Conservation (phyloP, 2,888 invertebrate genomes). For the Tachina lurida region DNA sequence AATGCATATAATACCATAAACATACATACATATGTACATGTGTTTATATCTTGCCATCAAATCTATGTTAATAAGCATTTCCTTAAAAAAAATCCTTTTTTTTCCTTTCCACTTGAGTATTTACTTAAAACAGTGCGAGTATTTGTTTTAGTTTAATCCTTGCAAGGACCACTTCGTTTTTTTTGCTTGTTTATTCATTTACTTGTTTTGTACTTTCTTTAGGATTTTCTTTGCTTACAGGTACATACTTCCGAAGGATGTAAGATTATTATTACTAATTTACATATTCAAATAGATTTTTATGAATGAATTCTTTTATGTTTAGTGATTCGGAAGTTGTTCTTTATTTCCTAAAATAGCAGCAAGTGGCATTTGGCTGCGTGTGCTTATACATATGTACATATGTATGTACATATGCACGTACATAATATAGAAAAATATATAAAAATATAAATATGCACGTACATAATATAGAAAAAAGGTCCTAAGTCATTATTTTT, state of each 20-base stretch:
- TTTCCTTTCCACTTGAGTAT: conserved; percentile 1
- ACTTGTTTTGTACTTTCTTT: conserved; percentile 1
- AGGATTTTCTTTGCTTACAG: conserved; percentile 12
- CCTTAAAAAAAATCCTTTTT: conserved; percentile 60
- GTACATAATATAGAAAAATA: no score
- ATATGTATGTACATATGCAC: no score
- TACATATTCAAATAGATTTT: conserved; percentile 48
- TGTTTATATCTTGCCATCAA: neutral
- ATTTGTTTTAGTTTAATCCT: conserved; percentile 60
- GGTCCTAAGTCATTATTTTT: no score
- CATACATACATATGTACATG: neutral
- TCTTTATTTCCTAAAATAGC: conserved; percentile 21
- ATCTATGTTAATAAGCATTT: conserved; percentile 25
- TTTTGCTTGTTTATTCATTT: conserved; percentile 19
- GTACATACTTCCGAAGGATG: conserved; percentile 48
- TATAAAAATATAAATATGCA: no score
- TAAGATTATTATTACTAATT: conserved; percentile 40
- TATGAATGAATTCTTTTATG: conserved; percentile 36
- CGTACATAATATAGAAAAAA: no score
- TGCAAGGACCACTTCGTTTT: conserved; percentile 48
- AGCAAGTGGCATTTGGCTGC: conserved; percentile 58
- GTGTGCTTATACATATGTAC: neutral
- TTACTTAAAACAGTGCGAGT: neutral
- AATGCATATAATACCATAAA: neutral
- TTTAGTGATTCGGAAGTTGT: conserved; percentile 57